A percentile compares a stretch with the other conserved stretches of the same genome.
These are phyloP conservation scores for Caenorhabditis sp. DNA, from an alignment of 2,888 invertebrate species.

Conservation along the genomic window DNA sequence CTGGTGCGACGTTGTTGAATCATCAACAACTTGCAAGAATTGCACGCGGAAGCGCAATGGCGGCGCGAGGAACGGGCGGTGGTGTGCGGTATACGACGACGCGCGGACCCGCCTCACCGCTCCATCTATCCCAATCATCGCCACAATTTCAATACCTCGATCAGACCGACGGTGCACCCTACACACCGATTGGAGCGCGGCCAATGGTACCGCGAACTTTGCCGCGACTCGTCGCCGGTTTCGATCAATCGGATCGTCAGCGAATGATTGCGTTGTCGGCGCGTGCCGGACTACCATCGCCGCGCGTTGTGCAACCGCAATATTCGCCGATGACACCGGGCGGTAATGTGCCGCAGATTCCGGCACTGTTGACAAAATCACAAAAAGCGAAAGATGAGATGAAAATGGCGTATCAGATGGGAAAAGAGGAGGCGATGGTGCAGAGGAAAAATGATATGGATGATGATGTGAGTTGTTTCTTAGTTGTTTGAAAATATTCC, in stretches of 20 bases:
- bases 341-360: constrained; percentile 6
- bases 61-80: too few relatives aligned
- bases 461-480: constrained; percentile 35
- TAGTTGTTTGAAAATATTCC: not conserved
- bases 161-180: not conserved
- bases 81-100: constrained; percentile 5
- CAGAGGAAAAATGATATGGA: constrained; percentile 42
- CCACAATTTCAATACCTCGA: constrained; percentile 8
- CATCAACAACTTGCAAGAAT: constrained; percentile 21
- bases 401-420: constrained; percentile 49
- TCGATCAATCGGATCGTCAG: constrained; percentile 7
- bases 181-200: not conserved
- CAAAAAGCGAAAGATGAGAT: constrained; percentile 58
- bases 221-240: constrained; percentile 28
- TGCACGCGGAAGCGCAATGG: constrained; percentile 7
- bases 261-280: constrained; percentile 17
- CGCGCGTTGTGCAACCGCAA: not conserved
- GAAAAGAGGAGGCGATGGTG: constrained; percentile 25
- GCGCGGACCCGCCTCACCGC: not conserved
- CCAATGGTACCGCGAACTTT: not conserved
- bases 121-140: constrained; percentile 3
- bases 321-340: not conserved
- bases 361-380: constrained; percentile 36
- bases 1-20: constrained; percentile 36
- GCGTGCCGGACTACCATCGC: constrained; percentile 9